Conservation (phyloP, 2,797 vertebrate genomes). For the Syndactyla subalaris region DNA sequence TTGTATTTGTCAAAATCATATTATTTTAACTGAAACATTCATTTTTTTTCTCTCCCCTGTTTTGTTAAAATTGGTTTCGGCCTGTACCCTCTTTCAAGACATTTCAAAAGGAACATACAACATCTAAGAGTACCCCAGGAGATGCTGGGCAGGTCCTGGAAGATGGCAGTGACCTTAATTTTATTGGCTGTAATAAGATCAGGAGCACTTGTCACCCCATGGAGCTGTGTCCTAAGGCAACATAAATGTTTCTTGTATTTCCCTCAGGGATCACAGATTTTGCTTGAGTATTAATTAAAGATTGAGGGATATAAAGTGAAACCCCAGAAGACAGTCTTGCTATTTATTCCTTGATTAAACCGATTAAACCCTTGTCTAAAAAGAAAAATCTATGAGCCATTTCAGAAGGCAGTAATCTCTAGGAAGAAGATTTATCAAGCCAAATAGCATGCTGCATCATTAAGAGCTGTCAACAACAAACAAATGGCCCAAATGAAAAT, state of each 20-base stretch:
- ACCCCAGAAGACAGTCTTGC: background rate
- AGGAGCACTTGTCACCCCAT: background rate
- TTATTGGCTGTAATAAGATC: background rate
- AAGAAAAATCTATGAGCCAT: conserved; percentile 21
- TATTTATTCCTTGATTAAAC: conserved; percentile 56
- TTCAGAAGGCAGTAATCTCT: background rate
- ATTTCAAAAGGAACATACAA: background rate
- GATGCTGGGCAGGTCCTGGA: background rate
- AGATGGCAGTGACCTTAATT: background rate
- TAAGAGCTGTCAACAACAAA: background rate
- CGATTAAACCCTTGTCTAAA: conserved; percentile 10
- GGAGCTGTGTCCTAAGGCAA: background rate
- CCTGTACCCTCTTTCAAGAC: background rate
- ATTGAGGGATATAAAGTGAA: conserved; percentile 18
- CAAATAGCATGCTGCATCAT: background rate
- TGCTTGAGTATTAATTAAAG: conserved; percentile 44
- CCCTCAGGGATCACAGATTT: background rate
- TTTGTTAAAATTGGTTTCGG: background rate
- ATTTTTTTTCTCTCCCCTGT: background rate
- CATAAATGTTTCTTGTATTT: background rate
- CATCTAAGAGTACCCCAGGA: background rate
- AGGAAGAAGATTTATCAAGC: background rate
- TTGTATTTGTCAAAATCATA: background rate
- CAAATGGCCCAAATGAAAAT: background rate
- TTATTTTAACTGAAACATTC: background rate